Evolutionary conservation across 2,797 vertebrate genomes (phyloP), one percentile per base, ranked within the genome.

Genomic region (Acomys russatus): DNA sequence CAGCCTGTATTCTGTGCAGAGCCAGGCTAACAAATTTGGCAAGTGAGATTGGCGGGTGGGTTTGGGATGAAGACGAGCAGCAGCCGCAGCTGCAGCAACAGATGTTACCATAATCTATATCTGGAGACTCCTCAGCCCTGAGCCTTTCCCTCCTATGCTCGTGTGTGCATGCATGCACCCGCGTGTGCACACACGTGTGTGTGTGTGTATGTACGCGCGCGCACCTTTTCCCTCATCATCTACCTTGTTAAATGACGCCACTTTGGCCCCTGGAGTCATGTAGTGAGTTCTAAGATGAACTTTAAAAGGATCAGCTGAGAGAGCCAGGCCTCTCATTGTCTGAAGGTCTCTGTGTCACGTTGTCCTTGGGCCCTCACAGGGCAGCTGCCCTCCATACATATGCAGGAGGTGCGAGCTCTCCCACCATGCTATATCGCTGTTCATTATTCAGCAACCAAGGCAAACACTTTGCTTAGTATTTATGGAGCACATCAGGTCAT

Each of bases 401-500:
- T 88, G 94, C 2, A 95, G 1, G 38, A 85, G 38, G 74, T 0
- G 10, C 73, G 10, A 23, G n/a, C 10, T 28, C 38, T 44, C 9
- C 51, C 14, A 18, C 56, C 18, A 8, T 1, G 3, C 22, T 20
- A 38, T 66, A 61, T 11, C 59, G 25, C 83, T 4, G 38, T 22
- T 84, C 86, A 44, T 96, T 87, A 92, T 93, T 97, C 90, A 94
- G 85, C 83, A 49, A 49, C 83, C 83, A 51, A 91, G 84, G 64
- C 94, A 83, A 54, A 70, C 49, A 64, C 64, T 76, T 28, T 18
- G n/a, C 35, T 83, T 68, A 15, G 22, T 73, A 49, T 93, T 91
- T 92, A 76, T 3, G 6, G 77, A 84, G 76, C 54, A 61, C 11
- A 15, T 35, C 61, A 49, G 91, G 94, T 90, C 95, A 94, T 59